Evolutionary conservation across 2,797 vertebrate species (phyloP).

Genomic region (Cossypha niveicapilla): DNA sequence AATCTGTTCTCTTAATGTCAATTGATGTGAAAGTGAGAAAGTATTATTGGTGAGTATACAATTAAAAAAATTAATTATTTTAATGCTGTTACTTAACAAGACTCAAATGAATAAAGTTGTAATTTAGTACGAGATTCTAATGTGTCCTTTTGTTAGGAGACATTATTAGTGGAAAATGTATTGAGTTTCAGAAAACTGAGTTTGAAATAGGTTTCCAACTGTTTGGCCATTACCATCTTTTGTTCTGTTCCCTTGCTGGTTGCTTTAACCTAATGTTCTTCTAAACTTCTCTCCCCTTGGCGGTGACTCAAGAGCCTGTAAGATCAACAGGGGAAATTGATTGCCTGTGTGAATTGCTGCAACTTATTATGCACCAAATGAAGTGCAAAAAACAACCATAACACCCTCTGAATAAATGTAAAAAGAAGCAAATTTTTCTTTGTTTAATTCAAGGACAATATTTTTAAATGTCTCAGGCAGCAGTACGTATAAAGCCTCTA

Average conservation of each 20-base stretch:
- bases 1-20: not conserved
- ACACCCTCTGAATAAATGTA: not conserved
- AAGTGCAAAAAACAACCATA: not conserved
- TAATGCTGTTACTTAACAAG: not conserved
- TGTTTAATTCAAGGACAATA: not conserved
- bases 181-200: not conserved
- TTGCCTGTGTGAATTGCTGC: not conserved
- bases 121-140: not conserved
- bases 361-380: not conserved
- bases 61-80: not conserved
- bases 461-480: not conserved
- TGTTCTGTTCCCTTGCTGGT: not conserved
- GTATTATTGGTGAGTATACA: not conserved
- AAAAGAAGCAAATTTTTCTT: not conserved
- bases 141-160: not conserved
- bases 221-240: not conserved
- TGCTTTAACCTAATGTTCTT: not conserved
- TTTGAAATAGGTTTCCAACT: not conserved
- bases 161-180: not conserved
- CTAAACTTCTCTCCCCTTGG: not conserved
- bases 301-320: not conserved
- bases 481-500: not conserved
- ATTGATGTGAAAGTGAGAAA: not conserved
- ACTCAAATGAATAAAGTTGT: not conserved
- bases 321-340: not conserved